These are phyloP conservation scores for Galemys pyrenaicus DNA, from an alignment of 2,113 vertebrate genomes.

Conservation along the genomic window DNA sequence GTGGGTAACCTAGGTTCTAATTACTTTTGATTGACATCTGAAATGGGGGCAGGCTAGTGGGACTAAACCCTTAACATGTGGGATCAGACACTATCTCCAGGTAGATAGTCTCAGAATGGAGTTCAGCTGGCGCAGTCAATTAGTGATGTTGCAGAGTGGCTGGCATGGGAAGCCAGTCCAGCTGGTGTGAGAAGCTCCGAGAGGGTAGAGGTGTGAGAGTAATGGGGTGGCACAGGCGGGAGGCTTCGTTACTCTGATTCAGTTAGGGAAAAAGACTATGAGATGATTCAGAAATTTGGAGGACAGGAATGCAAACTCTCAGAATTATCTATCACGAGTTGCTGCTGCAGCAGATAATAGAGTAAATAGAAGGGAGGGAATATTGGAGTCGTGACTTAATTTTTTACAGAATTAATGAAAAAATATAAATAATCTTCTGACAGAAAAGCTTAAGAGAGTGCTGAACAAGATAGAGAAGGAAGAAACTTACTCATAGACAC, in stretches of 20 bases:
- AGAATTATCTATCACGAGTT: not conserved
- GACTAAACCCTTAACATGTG: not conserved
- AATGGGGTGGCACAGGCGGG: no score
- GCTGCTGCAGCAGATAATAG: not conserved
- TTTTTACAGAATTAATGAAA: not conserved
- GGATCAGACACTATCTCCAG: not conserved
- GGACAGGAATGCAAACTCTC: not conserved
- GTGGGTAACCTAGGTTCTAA: not conserved
- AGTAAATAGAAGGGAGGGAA: not conserved
- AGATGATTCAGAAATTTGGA: not conserved
- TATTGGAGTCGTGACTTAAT: not conserved
- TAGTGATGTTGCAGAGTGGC: not conserved
- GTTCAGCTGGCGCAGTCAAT: not conserved
- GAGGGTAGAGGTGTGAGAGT: not conserved
- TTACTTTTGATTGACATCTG: not conserved
- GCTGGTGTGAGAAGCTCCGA: not conserved
- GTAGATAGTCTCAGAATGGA: not conserved
- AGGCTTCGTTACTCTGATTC: not conserved
- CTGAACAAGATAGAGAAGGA: not conserved
- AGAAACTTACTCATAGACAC: not conserved
- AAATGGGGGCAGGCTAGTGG: not conserved
- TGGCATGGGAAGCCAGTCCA: not conserved
- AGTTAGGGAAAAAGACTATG: not conserved
- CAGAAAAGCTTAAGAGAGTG: not conserved
- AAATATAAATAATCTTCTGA: not conserved